Evolutionary conservation across 2,113 vertebrate genomes (phyloP).

Genomic region (Laticauda laticaudata): DNA sequence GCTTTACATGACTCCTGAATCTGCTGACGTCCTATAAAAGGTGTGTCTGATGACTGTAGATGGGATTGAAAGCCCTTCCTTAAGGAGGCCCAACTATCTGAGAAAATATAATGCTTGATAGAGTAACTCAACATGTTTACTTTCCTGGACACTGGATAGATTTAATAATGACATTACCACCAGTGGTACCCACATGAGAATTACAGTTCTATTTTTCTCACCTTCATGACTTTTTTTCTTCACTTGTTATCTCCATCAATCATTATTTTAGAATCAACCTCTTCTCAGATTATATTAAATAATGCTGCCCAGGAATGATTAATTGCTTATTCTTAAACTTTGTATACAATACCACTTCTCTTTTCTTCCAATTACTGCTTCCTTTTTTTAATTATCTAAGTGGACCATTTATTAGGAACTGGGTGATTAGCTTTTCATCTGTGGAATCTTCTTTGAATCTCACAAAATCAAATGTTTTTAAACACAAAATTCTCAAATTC

Average conservation of each 20-base stretch:
- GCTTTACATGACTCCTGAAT: background rate
- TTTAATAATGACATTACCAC: conserved; percentile 43
- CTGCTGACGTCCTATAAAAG: conserved; percentile 31
- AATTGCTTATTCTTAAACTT: background rate
- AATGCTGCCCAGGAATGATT: background rate
- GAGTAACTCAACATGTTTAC: background rate
- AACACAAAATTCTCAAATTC: background rate
- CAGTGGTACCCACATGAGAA: fast-evolving
- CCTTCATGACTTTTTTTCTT: background rate
- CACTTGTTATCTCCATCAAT: background rate
- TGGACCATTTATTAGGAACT: background rate
- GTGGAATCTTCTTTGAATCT: background rate
- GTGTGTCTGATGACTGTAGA: conserved; percentile 7
- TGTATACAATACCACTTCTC: conserved; percentile 7
- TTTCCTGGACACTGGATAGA: background rate
- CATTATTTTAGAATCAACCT: background rate
- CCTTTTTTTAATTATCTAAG: background rate
- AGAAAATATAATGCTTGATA: fast-evolving
- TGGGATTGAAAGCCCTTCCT: fast-evolving
- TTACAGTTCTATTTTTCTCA: background rate
- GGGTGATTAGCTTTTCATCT: background rate
- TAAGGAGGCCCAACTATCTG: fast-evolving
- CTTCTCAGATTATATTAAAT: background rate
- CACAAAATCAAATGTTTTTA: background rate
- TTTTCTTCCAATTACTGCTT: background rate